Base-by-base conservation (phyloP, 2,797 vertebrate genomes). In the Pseudotriccus pelzelni region DNA sequence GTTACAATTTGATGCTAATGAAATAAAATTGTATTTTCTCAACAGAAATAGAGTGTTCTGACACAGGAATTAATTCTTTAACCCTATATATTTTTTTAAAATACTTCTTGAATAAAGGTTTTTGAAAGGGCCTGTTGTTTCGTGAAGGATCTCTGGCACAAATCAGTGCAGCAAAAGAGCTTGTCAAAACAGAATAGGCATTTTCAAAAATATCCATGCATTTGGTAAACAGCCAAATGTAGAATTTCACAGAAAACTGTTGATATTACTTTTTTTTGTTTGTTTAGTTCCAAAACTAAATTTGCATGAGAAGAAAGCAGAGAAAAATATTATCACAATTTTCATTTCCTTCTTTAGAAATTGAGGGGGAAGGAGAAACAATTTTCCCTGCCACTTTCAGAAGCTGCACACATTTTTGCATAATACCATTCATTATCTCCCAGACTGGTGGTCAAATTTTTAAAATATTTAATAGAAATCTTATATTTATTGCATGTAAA, bases 281-380 rank as follows among this genome's bases (percentile, higher is more conserved):
- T 79, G 23, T 56, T 80, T 64, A 67, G 41, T 77, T 85, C 16
- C 34, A 50, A 58, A 75, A 28, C 39, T 66, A n/a, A 70, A 72
- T 39, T 80, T 78, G 9, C 11, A 52, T 41, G 3, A 64, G 34
- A 81, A 85, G 11, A 28, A 89, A 72, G 14, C 12, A 63, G 27
- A 77, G 7, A n/a, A 87, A 85, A 76, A 69, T 27, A 80, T 50
- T 27, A 55, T 20, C 19, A 15, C 19, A 30, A 64, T 84, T 80
- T 70, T 17, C 43, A 28, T 73, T 76, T 76, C 44, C 28, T 22
- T 75, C 27, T 50, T 55, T 58, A 68, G 41, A 85, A 87, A 46
- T 1, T 34, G 23, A 12, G 10, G 1, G 0, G 7, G 3, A 18
- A 27, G 12, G 5, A 44, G 23, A 39, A 75, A 64, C 5, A 56